These are phyloP conservation scores for Selenia dentaria DNA, from an alignment of 2,888 invertebrate genomes.

Conservation along the genomic window DNA sequence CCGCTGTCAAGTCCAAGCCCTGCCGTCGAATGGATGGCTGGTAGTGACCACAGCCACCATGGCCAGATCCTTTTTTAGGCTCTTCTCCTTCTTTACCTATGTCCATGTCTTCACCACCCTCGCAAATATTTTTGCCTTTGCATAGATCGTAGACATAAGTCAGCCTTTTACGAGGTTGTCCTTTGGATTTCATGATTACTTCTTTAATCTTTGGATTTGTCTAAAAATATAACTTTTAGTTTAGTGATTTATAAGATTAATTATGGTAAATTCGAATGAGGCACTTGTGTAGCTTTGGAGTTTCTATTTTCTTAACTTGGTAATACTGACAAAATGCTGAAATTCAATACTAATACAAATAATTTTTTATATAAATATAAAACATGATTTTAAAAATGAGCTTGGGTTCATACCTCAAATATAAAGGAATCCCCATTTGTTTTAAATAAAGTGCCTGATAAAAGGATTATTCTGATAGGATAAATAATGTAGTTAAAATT, in stretches of 20 bases:
- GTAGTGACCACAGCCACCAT: slow-evolving; percentile 99
- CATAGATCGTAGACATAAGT: slow-evolving; percentile 98
- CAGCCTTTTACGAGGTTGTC: slow-evolving; percentile 96
- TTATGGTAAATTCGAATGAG: no score
- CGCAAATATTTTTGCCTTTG: slow-evolving; percentile 99
- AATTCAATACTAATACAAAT: no score
- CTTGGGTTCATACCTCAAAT: no score
- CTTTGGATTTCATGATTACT: slow-evolving; percentile 97
- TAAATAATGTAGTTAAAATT: no score
- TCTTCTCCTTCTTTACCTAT: slow-evolving; percentile 91
- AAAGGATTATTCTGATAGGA: no score
- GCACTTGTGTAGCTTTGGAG: no score
- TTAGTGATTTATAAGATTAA: background rate
- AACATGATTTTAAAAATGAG: no score
- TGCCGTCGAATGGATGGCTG: slow-evolving; percentile 96
- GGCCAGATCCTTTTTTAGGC: slow-evolving; percentile 85
- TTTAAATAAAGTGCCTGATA: no score
- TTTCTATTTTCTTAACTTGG: no score
- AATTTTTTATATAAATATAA: no score
- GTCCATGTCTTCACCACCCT: slow-evolving; percentile 99
- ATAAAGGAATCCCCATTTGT: no score
- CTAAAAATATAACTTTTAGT: slow-evolving; percentile 68
- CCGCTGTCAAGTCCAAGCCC: slow-evolving; percentile 97
- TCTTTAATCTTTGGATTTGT: slow-evolving; percentile 97
- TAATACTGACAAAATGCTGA: no score